phyloP scores from a whole-genome alignment of 2,888 invertebrate species.

The Pachliopta kotzebuea region DNA sequence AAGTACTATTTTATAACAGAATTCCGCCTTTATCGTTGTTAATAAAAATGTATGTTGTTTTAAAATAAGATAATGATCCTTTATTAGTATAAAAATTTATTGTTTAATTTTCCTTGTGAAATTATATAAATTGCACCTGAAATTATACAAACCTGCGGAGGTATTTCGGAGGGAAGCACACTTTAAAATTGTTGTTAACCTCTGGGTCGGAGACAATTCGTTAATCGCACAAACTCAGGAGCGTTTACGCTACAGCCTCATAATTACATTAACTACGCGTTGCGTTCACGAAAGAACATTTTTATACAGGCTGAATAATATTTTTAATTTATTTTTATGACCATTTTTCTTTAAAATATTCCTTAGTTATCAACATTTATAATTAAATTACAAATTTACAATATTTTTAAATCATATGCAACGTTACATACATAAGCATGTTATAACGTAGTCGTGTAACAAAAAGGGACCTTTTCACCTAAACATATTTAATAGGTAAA shows the following conservation, averaged over 20 bases:
- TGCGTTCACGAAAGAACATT: conserved; percentile 51
- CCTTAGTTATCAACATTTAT: too few species aligned
- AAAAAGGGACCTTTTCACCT: too few species aligned
- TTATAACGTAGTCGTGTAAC: too few species aligned
- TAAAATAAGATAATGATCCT: too few species aligned
- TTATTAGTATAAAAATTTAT: neutral
- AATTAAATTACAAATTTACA: too few species aligned
- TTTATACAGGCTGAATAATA: conserved; percentile 44
- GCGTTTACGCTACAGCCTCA: conserved; percentile 76
- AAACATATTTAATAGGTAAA: too few species aligned
- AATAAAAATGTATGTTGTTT: too few species aligned
- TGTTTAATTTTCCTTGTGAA: neutral
- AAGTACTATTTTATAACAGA: too few species aligned
- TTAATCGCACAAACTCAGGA: conserved; percentile 75
- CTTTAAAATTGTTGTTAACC: conserved; percentile 44
- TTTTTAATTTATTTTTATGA: neutral
- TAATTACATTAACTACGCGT: conserved; percentile 79
- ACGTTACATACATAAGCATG: too few species aligned
- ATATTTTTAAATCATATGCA: too few species aligned
- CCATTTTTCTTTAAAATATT: neutral
- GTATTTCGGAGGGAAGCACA: conserved; percentile 11
- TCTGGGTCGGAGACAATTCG: conserved; percentile 60
- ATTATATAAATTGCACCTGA: neutral
- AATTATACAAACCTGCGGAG: neutral
- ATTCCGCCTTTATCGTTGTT: too few species aligned